These are phyloP conservation scores for Noctuana brunneofusca DNA, from an alignment of 2,888 invertebrate species.

Conservation along the genomic window DNA sequence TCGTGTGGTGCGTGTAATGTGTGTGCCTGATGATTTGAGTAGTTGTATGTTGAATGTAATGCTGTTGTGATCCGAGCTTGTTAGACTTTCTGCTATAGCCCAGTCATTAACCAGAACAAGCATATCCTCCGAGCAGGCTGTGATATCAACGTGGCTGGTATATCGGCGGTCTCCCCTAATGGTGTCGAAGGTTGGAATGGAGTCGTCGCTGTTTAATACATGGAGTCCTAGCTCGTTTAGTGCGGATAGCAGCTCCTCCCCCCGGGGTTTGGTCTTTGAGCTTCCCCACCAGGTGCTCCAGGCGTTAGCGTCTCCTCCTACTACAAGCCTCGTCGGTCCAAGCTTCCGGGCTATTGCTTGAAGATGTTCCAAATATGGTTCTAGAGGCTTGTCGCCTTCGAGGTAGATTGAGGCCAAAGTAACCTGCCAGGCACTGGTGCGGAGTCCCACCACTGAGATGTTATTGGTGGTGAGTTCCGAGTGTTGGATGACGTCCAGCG, in stretches of 20 bases:
- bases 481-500: constrained; percentile 11
- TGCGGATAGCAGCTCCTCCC: no score
- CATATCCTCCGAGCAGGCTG: background rate
- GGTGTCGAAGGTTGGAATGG: background rate
- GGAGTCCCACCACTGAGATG: no score
- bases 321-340: no score
- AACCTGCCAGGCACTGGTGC: background rate
- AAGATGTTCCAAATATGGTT: background rate
- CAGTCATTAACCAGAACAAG: background rate
- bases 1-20: background rate
- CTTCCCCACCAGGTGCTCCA: no score
- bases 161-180: background rate
- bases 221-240: no score
- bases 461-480: constrained; percentile 21
- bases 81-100: background rate
- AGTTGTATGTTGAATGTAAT: background rate
- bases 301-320: no score
- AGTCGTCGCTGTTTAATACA: no score
- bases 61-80: constrained; percentile 2
- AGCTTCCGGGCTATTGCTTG: no score
- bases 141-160: background rate
- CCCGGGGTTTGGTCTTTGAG: no score
- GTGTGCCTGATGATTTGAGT: background rate
- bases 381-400: background rate
- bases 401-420: background rate